Conservation (phyloP, 2,113 vertebrate genomes). For the Alethe castanea region DNA sequence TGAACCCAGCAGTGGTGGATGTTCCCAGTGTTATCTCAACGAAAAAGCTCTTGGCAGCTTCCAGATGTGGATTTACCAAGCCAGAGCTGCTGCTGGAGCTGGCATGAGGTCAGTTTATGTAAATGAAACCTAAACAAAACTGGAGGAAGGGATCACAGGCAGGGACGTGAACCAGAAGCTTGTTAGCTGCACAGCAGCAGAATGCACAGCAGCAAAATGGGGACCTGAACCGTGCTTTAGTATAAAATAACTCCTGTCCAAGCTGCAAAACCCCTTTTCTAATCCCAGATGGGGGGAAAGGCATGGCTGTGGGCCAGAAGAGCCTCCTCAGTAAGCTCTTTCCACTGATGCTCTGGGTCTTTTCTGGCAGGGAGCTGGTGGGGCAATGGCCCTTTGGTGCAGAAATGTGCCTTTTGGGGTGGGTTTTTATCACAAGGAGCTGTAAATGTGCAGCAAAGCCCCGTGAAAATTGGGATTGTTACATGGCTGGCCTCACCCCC, state of each 20-base stretch:
- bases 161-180: neutral
- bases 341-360: neutral
- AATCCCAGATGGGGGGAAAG: neutral
- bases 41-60: neutral
- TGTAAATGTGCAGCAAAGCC: neutral
- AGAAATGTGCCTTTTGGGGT: neutral
- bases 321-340: neutral
- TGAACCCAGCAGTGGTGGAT: neutral
- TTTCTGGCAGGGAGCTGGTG: neutral
- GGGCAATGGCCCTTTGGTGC: neutral
- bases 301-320: neutral
- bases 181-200: neutral
- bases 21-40: rapidly evolving
- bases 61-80: neutral
- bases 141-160: neutral
- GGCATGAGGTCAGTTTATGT: rapidly evolving
- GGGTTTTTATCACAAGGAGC: neutral
- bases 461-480: slow-evolving; percentile 7
- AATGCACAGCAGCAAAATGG: neutral
- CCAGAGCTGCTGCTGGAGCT: neutral
- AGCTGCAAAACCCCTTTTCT: slow-evolving; percentile 5
- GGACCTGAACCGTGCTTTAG: neutral
- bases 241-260: neutral
- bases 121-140: neutral
- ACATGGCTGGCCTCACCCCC: neutral